Conservation (phyloP, 2,888 invertebrate species). For the Tetragnatha montana region DNA sequence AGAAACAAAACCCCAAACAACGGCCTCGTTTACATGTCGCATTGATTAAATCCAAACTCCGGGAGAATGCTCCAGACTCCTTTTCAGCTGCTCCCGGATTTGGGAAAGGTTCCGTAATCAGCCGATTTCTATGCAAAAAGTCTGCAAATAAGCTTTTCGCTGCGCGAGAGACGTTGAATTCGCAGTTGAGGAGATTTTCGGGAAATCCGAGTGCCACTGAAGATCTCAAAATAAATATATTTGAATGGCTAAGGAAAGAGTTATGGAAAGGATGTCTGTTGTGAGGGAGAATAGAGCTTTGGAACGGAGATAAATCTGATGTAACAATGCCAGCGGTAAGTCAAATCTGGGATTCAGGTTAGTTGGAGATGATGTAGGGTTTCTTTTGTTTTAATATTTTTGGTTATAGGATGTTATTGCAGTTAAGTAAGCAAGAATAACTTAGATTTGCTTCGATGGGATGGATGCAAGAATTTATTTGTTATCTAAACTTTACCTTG, state of each 20-base stretch:
- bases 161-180: slow-evolving; percentile 46
- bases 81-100: slow-evolving; percentile 39
- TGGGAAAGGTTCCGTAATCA: slow-evolving; percentile 23
- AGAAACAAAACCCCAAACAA: slow-evolving; percentile 38
- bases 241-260: slow-evolving; percentile 20
- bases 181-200: slow-evolving; percentile 35
- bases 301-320: neutral
- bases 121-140: slow-evolving; percentile 65
- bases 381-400: too few relatives aligned
- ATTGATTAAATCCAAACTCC: slow-evolving; percentile 52
- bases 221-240: slow-evolving; percentile 25
- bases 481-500: too few relatives aligned
- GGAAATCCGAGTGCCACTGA: slow-evolving; percentile 2
- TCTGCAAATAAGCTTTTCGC: slow-evolving; percentile 53
- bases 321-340: too few relatives aligned
- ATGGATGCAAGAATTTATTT: too few relatives aligned
- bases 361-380: too few relatives aligned
- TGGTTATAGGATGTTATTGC: too few relatives aligned
- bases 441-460: too few relatives aligned
- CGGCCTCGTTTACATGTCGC: slow-evolving; percentile 26
- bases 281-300: neutral
- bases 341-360: too few relatives aligned
- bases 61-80: neutral
- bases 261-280: slow-evolving; percentile 5
- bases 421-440: too few relatives aligned